phyloP scores from a whole-genome alignment of 2,797 vertebrate genomes.

The Takifugu ocellatus region DNA sequence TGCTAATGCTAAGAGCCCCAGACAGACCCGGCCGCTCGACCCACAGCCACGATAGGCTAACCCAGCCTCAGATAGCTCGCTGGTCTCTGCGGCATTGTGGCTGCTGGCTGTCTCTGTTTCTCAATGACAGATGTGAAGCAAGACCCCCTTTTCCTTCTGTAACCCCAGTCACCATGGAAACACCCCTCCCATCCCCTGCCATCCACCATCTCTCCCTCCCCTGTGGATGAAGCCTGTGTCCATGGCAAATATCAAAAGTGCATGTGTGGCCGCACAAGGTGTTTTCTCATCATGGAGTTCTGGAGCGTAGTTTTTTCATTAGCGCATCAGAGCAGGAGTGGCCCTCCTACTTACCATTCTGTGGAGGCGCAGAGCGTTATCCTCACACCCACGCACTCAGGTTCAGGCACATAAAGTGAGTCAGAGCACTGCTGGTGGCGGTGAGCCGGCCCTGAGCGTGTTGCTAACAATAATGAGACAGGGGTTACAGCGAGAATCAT shows the following conservation, averaged over 20 bases:
- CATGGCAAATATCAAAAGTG: slow-evolving; percentile 26
- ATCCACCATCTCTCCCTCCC: slow-evolving; percentile 33
- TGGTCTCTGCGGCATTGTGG: slow-evolving; percentile 23
- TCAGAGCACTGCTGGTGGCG: slow-evolving; percentile 20
- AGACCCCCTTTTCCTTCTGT: slow-evolving; percentile 73
- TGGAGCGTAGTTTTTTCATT: slow-evolving; percentile 14
- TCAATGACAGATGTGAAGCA: slow-evolving; percentile 71
- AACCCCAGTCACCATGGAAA: slow-evolving; percentile 77
- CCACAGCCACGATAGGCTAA: slow-evolving; percentile 28
- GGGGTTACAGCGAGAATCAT: slow-evolving; percentile 15
- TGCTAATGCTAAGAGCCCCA: slow-evolving; percentile 70
- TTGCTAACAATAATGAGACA: slow-evolving; percentile 32
- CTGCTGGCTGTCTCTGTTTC: slow-evolving; percentile 46
- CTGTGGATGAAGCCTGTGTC: slow-evolving; percentile 69
- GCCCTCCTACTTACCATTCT: slow-evolving; percentile 24
- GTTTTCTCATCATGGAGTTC: slow-evolving; percentile 29
- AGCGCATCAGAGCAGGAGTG: slow-evolving; percentile 26
- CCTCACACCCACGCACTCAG: slow-evolving; percentile 8
- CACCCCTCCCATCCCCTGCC: slow-evolving; percentile 49
- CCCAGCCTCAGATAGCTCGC: slow-evolving; percentile 9
- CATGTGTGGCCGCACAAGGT: slow-evolving; percentile 13
- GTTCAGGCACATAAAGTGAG: slow-evolving; percentile 17
- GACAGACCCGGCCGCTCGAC: slow-evolving; percentile 34
- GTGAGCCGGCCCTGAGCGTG: slow-evolving; percentile 27
- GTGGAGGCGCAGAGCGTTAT: slow-evolving; percentile 20